Base-by-base conservation (phyloP, 2,888 invertebrate species). In the Oligia latruncula region DNA sequence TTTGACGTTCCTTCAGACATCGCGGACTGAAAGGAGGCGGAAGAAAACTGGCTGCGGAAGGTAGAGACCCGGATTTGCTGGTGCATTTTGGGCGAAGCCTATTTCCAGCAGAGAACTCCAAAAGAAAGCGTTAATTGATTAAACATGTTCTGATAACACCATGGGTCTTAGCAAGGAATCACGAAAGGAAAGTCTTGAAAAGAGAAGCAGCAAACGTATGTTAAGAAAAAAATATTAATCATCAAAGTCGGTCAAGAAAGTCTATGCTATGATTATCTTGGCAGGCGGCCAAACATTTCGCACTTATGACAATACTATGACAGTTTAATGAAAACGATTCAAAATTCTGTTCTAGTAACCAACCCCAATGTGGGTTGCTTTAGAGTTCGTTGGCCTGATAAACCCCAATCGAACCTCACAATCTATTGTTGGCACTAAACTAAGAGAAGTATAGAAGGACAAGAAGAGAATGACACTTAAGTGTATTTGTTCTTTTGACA, bases 231-330 rank as follows among this genome's bases (percentile, higher is more conserved):
- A 43, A 35, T 43, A 43, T 29, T 23, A 23, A 75, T 20, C 52
- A 43, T 43, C 11, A 74, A 35, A 46, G 13, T 49, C 20, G 35
- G n/a, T 58, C n/a, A 17, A 20, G 72, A 64, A 29, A 64, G n/a
- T 52, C 17, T 58, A 40, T 46, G 64, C 81, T 71, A 81, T 81
- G 71, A 81, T 46, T 29, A 81, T 46, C 3, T 40, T 79, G 55
- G 13, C 35, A 79, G 81, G 81, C 71, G 81, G 20, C 2, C 43
- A 71, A 11, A 23, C 1, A n/a, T 23, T 77, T 29, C n/a, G 23
- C 0, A 17, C 17, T 5, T 60, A 23, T 2, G 20, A 11, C n/a
- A 35, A 35, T 20, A 52, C 23, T 67, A 74, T 20, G 20, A 46
- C 35, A 46, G 46, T 46, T 60, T 46, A 17, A 40, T n/a, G 40